A percentile compares a stretch with the other conserved stretches of the same genome.
phyloP scores from a whole-genome alignment of 2,113 vertebrate genomes.

The Alligator mississippiensis region DNA sequence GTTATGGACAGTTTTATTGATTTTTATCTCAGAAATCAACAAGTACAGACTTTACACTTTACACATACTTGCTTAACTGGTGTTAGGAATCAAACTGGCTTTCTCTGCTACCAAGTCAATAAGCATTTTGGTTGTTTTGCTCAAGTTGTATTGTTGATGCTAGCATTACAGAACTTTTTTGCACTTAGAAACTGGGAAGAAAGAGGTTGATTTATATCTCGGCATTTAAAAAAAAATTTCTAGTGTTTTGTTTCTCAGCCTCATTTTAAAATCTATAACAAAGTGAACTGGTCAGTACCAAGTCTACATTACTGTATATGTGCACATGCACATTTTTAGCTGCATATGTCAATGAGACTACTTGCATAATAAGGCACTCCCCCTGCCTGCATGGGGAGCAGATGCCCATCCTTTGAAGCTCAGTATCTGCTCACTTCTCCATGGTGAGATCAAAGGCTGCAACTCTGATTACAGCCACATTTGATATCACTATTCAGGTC shows the following conservation, averaged over 20 bases:
- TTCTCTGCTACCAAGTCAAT: conserved; percentile 71
- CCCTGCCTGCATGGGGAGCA: neutral
- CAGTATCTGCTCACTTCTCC: neutral
- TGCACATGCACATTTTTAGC: neutral
- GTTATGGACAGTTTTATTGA: conserved; percentile 80
- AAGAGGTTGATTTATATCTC: neutral
- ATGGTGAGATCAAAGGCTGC: neutral
- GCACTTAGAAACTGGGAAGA: neutral
- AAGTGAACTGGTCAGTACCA: neutral
- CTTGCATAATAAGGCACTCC: neutral
- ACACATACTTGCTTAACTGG: conserved; percentile 76
- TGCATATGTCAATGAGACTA: neutral
- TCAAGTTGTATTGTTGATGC: conserved; percentile 58
- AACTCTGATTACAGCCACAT: neutral
- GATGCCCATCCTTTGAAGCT: neutral
- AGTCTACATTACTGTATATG: neutral
- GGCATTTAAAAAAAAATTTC: neutral
- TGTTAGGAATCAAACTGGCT: conserved; percentile 77
- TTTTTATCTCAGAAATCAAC: conserved; percentile 82
- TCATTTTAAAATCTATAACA: neutral
- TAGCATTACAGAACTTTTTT: conserved; percentile 63
- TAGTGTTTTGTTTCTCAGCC: neutral
- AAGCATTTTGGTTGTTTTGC: conserved; percentile 76
- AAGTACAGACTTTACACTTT: conserved; percentile 80
- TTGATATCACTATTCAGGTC: neutral